A percentile compares a stretch with the other conserved stretches of the same genome.
Conservation (phyloP, 2,888 invertebrate species). For the Amblyjoppa fuscipennis region DNA sequence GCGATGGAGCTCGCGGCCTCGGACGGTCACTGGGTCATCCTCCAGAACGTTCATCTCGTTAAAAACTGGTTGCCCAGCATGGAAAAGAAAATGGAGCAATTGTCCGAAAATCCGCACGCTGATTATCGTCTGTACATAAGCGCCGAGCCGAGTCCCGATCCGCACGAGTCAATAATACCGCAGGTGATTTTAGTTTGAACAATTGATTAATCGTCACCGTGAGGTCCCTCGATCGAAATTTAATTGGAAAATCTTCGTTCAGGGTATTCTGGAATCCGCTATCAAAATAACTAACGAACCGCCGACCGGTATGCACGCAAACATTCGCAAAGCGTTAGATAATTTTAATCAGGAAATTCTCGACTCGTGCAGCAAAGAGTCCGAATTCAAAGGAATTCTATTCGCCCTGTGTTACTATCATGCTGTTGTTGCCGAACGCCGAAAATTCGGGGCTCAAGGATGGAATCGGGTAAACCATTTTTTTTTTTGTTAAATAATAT, state of each 20-base stretch:
- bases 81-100: conserved; percentile 96
- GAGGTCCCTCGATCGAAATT: background rate
- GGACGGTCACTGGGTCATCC: conserved; percentile 95
- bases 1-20: conserved; percentile 93
- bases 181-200: conserved; percentile 77
- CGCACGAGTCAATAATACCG: conserved; percentile 88
- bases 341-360: conserved; percentile 97
- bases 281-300: conserved; percentile 99
- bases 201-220: background rate
- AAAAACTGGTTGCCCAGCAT: conserved; percentile 94
- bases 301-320: conserved; percentile 97
- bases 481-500: background rate
- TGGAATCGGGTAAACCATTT: conserved; percentile 90
- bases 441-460: conserved; percentile 97
- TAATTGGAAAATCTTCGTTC: conserved; percentile 81
- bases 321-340: conserved; percentile 96
- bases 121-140: conserved; percentile 91
- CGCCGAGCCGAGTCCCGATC: conserved; percentile 93
- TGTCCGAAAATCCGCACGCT: conserved; percentile 87
- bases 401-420: conserved; percentile 98
- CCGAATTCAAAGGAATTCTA: conserved; percentile 95
- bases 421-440: conserved; percentile 95
- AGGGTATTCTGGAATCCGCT: conserved; percentile 96
- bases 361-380: conserved; percentile 96
- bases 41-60: conserved; percentile 97